Evolutionary conservation across 2,113 vertebrate species (phyloP).

Genomic region (Amphilophus citrinellus): DNA sequence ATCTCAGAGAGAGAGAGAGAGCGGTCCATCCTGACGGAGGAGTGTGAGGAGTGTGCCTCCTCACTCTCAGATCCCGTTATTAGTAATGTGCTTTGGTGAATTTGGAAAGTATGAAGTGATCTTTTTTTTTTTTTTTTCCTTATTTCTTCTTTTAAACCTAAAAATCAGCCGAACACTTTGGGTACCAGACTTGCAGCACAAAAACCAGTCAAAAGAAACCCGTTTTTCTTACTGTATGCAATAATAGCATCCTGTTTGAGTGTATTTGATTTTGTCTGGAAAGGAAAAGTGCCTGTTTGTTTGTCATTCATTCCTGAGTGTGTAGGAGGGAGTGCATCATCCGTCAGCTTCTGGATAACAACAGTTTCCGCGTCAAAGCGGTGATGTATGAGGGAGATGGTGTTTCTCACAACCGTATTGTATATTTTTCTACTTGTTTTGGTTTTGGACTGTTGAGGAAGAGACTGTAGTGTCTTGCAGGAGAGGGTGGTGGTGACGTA

Average conservation of each 20-base stretch:
- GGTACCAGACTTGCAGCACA: conserved; percentile 47
- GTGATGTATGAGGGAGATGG: conserved; percentile 47
- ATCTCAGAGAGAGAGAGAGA: conserved; percentile 11
- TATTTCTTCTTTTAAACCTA: neutral
- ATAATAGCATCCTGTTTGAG: conserved; percentile 65
- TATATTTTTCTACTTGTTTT: conserved; percentile 80
- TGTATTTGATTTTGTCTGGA: conserved; percentile 48
- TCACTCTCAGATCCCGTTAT: conserved; percentile 47
- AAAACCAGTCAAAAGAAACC: conserved; percentile 29
- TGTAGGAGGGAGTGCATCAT: conserved; percentile 31
- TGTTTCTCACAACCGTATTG: conserved; percentile 70
- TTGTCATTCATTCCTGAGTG: conserved; percentile 73
- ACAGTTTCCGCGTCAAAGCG: conserved; percentile 55
- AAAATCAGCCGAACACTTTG: conserved; percentile 24
- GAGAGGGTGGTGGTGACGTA: conserved; percentile 41
- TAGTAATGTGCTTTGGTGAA: conserved; percentile 46
- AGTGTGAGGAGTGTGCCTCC: conserved; percentile 18
- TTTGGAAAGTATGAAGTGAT: neutral
- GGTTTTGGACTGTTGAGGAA: conserved; percentile 40
- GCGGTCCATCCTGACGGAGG: conserved; percentile 11
- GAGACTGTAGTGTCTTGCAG: conserved; percentile 45
- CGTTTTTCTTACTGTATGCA: conserved; percentile 68
- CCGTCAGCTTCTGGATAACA: conserved; percentile 56
- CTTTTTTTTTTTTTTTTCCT: neutral
- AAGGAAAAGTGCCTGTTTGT: conserved; percentile 83